Percentiles rank a stretch among this genome's conserved stretches.
phyloP scores from a whole-genome alignment of 2,888 invertebrate species.

The Harmothoe impar region DNA sequence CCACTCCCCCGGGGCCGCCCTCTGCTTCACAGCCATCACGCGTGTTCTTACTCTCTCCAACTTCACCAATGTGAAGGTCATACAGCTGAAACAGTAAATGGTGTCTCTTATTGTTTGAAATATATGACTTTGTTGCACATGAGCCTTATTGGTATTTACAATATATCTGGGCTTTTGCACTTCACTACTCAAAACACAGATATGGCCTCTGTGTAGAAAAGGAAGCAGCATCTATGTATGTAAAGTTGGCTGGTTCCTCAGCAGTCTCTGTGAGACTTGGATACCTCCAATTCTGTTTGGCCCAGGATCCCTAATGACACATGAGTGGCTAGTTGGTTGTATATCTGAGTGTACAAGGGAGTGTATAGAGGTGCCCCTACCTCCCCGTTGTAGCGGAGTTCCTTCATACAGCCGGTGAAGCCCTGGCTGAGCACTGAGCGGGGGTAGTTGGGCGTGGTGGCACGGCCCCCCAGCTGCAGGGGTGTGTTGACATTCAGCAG shows the following conservation, averaged over 20 bases:
- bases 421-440: slow-evolving; percentile 84
- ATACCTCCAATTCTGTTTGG: background rate
- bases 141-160: too few species aligned
- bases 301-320: background rate
- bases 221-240: background rate
- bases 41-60: slow-evolving; percentile 87
- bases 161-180: background rate
- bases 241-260: background rate
- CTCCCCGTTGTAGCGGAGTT: slow-evolving; percentile 94
- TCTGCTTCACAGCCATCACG: slow-evolving; percentile 92
- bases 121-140: too few species aligned
- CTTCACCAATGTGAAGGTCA: slow-evolving; percentile 92
- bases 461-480: slow-evolving; percentile 93
- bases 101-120: background rate
- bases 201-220: background rate
- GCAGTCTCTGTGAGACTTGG: background rate
- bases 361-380: background rate
- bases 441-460: slow-evolving; percentile 65
- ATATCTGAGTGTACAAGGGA: background rate
- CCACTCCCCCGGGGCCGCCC: slow-evolving; percentile 84
- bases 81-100: slow-evolving; percentile 86
- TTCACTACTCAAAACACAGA: background rate
- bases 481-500: slow-evolving; percentile 97
- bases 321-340: background rate
- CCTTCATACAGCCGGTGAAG: slow-evolving; percentile 97